Evolutionary conservation across 2,113 vertebrate species (phyloP), one percentile per base, ranked within the genome.

Genomic region (Urocitellus parryii): DNA sequence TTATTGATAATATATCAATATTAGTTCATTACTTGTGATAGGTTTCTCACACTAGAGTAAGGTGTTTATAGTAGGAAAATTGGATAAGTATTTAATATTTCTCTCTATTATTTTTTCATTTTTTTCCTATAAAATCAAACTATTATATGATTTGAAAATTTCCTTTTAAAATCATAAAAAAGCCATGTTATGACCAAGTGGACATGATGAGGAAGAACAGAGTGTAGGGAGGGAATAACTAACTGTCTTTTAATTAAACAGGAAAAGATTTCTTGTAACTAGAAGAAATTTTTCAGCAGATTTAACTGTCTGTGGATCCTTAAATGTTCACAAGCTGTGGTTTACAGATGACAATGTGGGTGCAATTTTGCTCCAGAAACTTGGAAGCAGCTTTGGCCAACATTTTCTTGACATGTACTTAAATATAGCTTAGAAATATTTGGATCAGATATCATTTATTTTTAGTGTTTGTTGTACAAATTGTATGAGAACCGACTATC

Each of bases 381-480:
- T 77, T 76, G 24, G 51, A 86, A 77, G 17, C 7, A 29, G 4
- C 3, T 74, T 85, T 76, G 95, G 51, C 61, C 65, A 97, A 37
- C 48, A 86, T 91, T 97, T 95, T 79, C 81, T 80, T 93, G 51
- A 93, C 29, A 87, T 80, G 20, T 58, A 72, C 37, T 93, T 89
- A 93, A 91, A 91, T 91, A 95, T 91, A 84, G 8, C 53, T 97
- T 8, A 81, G 61, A 96, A 93, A 93, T 97, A 87, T 85, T 96
- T 97, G 22, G 27, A 94, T 91, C n/a, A 63, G 51, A 34, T 81
- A 56, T 61, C 32, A 81, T 85, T 93, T 87, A 93, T 48, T 87
- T 93, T 89, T 76, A 72, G 2, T 90, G 18, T 84, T 90, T 93
- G 58, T 85, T 97, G 95, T 90, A 81, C n/a, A 95, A 92, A 94